A percentile compares a stretch with the other conserved stretches of the same genome.
Conservation (phyloP, 2,888 invertebrate genomes). For the Lithophane semibrunnea region DNA sequence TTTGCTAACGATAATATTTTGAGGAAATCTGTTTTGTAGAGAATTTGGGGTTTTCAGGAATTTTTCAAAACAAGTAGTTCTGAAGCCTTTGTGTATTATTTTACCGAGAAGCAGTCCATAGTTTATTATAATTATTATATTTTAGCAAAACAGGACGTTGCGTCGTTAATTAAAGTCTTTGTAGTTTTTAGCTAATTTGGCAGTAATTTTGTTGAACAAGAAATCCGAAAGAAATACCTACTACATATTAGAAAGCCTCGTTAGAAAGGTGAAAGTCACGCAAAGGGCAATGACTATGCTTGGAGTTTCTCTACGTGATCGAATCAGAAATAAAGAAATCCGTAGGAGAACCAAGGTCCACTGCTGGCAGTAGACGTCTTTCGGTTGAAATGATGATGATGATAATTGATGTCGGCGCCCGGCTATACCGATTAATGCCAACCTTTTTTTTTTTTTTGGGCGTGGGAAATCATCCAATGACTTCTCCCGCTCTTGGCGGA, state of each 20-base stretch:
- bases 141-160: not conserved
- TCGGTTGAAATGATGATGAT: not conserved
- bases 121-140: not conserved
- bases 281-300: not conserved
- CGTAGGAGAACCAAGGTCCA: not conserved
- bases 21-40: constrained; percentile 7
- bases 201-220: not conserved
- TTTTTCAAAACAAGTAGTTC: not conserved
- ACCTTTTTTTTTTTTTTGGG: no score
- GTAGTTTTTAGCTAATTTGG: not conserved
- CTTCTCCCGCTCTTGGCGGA: no score
- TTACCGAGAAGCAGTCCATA: not conserved
- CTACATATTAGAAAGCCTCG: no score
- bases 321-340: not conserved
- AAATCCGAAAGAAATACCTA: not conserved
- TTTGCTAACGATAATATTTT: constrained; percentile 60
- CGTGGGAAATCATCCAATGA: no score
- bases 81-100: not conserved
- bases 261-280: not conserved
- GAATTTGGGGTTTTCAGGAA: not conserved
- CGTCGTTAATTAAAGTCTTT: not conserved
- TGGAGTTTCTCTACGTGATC: rapidly evolving
- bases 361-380: not conserved
- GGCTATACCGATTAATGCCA: no score
- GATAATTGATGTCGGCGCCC: not conserved